Evolutionary conservation across 2,797 vertebrate genomes (phyloP).

Genomic region (Halcyon chelicuti): DNA sequence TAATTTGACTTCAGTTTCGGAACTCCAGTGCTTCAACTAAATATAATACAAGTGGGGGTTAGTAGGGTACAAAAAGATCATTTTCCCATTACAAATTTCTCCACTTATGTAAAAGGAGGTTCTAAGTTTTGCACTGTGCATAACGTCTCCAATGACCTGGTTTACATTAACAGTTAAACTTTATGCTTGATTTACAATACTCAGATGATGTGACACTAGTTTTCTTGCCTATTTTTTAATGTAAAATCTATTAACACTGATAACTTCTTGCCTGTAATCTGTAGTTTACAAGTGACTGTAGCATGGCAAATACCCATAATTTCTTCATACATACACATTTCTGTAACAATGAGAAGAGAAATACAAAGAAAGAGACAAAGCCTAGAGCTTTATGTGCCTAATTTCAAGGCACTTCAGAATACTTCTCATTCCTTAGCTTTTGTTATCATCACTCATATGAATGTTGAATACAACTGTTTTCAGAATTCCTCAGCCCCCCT

Average conservation of each 20-base stretch:
- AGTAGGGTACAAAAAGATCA: not conserved
- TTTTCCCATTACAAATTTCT: not conserved
- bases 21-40: not conserved
- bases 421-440: not conserved
- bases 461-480: not conserved
- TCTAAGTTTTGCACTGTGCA: not conserved
- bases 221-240: not conserved
- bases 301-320: not conserved
- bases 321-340: not conserved
- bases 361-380: not conserved
- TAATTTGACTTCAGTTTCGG: not conserved
- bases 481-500: not conserved
- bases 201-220: not conserved
- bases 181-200: not conserved
- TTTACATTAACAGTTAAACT: not conserved
- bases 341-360: not conserved
- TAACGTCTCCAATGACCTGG: not conserved
- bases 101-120: not conserved
- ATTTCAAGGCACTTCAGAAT: not conserved
- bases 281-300: not conserved
- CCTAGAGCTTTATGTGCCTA: not conserved
- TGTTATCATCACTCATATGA: not conserved
- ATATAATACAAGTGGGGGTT: not conserved
- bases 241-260: not conserved
- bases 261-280: not conserved